A percentile compares a stretch with the other conserved stretches of the same genome.
Conservation (phyloP, 2,113 vertebrate species). For the Mesocricetus auratus region DNA sequence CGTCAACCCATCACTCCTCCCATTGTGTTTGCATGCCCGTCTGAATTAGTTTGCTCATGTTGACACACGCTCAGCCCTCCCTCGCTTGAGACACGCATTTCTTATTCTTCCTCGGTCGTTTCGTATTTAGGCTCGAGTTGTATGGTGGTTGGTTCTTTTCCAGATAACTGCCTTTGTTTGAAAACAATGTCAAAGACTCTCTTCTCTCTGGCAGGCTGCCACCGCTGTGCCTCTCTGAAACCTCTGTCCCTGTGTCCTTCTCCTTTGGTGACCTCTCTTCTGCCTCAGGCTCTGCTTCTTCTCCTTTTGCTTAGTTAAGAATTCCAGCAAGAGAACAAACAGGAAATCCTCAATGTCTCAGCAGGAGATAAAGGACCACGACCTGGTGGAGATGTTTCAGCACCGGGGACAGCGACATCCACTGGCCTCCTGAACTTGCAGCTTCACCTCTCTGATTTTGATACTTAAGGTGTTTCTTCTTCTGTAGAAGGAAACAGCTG, state of each 20-base stretch:
- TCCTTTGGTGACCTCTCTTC: not conserved
- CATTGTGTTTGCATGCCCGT: not conserved
- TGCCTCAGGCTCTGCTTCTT: not conserved
- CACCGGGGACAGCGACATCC: conserved; percentile 59
- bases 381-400: conserved; percentile 56
- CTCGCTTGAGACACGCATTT: conserved; percentile 51
- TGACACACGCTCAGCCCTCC: conserved; percentile 44
- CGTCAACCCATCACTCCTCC: not conserved
- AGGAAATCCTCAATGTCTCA: not conserved
- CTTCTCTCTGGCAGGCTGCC: conserved; percentile 27
- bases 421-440: rapidly evolving
- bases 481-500: rapidly evolving
- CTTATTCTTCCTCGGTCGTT: conserved; percentile 46
- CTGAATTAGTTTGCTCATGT: conserved; percentile 46
- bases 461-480: not conserved
- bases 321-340: conserved; percentile 33
- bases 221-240: not conserved
- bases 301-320: conserved; percentile 5
- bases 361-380: not conserved
- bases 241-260: not conserved
- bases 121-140: conserved; percentile 28
- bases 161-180: conserved; percentile 60
- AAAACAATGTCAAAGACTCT: conserved; percentile 55
- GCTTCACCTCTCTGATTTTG: not conserved
- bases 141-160: conserved; percentile 35